Evolutionary conservation across 2,888 invertebrate species (phyloP).

Genomic region (Drosophila cracens): DNA sequence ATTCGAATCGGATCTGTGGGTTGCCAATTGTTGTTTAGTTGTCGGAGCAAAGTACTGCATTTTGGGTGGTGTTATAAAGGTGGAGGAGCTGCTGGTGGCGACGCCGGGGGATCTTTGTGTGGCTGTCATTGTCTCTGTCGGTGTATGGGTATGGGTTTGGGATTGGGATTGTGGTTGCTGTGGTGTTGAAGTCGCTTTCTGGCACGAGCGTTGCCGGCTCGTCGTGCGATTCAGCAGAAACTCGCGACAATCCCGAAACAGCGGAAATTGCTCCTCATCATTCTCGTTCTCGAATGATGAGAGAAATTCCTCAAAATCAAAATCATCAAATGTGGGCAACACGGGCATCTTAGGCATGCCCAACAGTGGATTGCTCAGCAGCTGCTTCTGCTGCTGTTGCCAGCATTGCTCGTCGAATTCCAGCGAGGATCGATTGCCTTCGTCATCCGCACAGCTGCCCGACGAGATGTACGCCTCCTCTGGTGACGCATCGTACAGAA

Average conservation of each 20-base stretch:
- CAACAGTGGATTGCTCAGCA: slow-evolving; percentile 57
- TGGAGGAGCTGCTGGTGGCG: slow-evolving; percentile 18
- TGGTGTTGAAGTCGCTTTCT: slow-evolving; percentile 73
- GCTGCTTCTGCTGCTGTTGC: slow-evolving; percentile 65
- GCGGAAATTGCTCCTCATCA: slow-evolving; percentile 86
- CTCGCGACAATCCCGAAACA: slow-evolving; percentile 85
- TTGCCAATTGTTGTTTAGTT: slow-evolving; percentile 58
- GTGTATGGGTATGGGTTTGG: slow-evolving; percentile 17
- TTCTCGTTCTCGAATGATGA: slow-evolving; percentile 88
- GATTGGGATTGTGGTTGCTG: slow-evolving; percentile 38
- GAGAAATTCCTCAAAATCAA: slow-evolving; percentile 88
- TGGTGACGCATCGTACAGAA: slow-evolving; percentile 84
- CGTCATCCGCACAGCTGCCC: slow-evolving; percentile 80
- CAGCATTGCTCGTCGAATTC: slow-evolving; percentile 77
- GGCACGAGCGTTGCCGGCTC: slow-evolving; percentile 80
- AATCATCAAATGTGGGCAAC: slow-evolving; percentile 87
- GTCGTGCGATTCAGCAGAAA: slow-evolving; percentile 83
- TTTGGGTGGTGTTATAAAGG: slow-evolving; percentile 38
- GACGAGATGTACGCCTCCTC: slow-evolving; percentile 73
- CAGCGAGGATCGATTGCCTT: slow-evolving; percentile 79
- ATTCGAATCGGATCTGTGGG: slow-evolving; percentile 68
- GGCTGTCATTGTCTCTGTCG: slow-evolving; percentile 42
- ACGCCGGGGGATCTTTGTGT: slow-evolving; percentile 27
- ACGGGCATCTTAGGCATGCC: slow-evolving; percentile 66
- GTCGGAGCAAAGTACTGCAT: slow-evolving; percentile 12